Conservation (phyloP, 1,140 invertebrate species). For the Hyposmocoma kahamanoa region DNA sequence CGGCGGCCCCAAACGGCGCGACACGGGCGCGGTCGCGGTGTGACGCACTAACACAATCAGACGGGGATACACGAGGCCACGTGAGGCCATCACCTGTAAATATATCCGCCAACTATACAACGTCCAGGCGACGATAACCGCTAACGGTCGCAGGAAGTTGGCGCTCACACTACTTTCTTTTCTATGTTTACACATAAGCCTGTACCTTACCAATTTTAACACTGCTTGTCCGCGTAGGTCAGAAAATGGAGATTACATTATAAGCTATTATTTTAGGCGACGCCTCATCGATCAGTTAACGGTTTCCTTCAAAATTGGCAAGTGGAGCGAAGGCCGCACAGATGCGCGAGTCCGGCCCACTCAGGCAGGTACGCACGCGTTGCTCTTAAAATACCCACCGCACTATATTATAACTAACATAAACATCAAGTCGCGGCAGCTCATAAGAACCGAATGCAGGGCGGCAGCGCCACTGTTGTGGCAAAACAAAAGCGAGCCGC, state of each 20-base stretch:
- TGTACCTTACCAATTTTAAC: no score
- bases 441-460: neutral
- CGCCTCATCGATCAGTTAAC: conserved; percentile 39
- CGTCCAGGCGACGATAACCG: conserved; percentile 5
- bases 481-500: neutral
- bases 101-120: conserved; percentile 7
- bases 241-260: no score
- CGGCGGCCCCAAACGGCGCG: conserved; percentile 41
- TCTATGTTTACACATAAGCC: no score
- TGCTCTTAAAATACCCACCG: conserved; percentile 36
- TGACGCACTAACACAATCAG: conserved; percentile 37
- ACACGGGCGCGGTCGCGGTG: conserved; percentile 33
- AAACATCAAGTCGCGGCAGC: conserved; percentile 16
- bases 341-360: conserved; percentile 26
- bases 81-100: conserved; percentile 57
- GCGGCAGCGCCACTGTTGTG: neutral
- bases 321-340: conserved; percentile 29
- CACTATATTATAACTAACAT: conserved; percentile 23
- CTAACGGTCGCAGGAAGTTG: no score
- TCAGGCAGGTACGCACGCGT: conserved; percentile 31
- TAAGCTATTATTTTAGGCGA: conserved; percentile 30
- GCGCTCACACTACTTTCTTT: no score
- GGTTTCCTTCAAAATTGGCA: conserved; percentile 37
- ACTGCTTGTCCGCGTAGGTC: no score
- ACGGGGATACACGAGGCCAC: conserved; percentile 39